Evolutionary conservation across 1,140 invertebrate genomes (phyloP).

Genomic region (Stegodyphus dumicola): DNA sequence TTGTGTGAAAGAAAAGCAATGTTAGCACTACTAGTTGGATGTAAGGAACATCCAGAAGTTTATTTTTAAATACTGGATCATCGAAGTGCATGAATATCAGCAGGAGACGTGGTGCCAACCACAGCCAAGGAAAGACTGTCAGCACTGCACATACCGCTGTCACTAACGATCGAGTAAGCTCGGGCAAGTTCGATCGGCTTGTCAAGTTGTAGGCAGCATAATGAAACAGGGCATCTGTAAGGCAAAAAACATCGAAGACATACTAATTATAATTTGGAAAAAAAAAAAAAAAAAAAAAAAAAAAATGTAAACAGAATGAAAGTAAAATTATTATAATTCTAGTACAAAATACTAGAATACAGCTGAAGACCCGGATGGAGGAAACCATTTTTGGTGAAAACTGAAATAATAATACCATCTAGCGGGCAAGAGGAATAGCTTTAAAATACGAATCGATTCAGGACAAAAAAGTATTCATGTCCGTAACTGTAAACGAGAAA

Average conservation of each 20-base stretch:
- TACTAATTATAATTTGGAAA: background rate
- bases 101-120: conserved; percentile 23
- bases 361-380: too few species aligned
- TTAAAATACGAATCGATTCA: too few species aligned
- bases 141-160: background rate
- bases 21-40: conserved; percentile 19
- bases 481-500: too few species aligned
- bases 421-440: too few species aligned
- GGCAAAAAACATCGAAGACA: background rate
- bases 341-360: too few species aligned
- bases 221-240: conserved; percentile 34
- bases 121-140: conserved; percentile 11
- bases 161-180: background rate
- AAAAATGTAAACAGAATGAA: background rate
- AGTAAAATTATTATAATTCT: too few species aligned
- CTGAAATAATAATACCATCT: too few species aligned
- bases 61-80: conserved; percentile 26
- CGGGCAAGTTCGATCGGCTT: conserved; percentile 11
- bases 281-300: background rate
- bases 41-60: conserved; percentile 19
- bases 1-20: conserved; percentile 38
- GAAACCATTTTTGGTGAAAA: too few species aligned
- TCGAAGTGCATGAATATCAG: conserved; percentile 28
- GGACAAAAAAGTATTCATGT: too few species aligned
- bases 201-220: conserved; percentile 32